A percentile compares a stretch with the other conserved stretches of the same genome.
phyloP scores from a whole-genome alignment of 2,113 vertebrate genomes.

The Ictalurus furcatus region DNA sequence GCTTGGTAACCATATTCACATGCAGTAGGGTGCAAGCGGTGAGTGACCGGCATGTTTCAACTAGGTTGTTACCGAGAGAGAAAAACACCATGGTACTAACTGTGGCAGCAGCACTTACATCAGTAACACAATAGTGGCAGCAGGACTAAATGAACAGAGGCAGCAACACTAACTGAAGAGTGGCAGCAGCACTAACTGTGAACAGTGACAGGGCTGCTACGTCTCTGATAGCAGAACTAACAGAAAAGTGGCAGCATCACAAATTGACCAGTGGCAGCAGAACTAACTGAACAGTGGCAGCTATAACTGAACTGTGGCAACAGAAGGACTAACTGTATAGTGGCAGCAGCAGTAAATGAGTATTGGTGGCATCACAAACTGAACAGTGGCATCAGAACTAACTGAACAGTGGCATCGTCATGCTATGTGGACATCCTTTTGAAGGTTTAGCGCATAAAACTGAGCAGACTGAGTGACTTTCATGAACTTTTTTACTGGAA shows the following conservation, averaged over 20 bases:
- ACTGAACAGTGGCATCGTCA: neutral
- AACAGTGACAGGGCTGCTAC: too few relatives aligned
- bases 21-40: neutral
- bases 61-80: neutral
- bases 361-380: neutral
- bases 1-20: neutral
- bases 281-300: neutral
- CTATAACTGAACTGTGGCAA: neutral
- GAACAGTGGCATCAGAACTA: neutral
- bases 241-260: neutral
- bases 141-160: neutral
- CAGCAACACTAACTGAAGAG: neutral
- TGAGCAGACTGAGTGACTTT: neutral
- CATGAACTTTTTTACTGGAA: neutral
- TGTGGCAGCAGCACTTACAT: neutral
- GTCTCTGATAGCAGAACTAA: neutral
- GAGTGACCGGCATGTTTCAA: too few relatives aligned
- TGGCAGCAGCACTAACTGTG: neutral
- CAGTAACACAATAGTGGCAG: neutral
- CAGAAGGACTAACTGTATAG: neutral
- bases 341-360: neutral
- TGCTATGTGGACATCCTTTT: neutral
- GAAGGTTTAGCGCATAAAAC: neutral
- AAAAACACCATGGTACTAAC: neutral
- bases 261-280: neutral